Evolutionary conservation across 2,888 invertebrate genomes (phyloP).

Genomic region (Hylaea fasciaria): DNA sequence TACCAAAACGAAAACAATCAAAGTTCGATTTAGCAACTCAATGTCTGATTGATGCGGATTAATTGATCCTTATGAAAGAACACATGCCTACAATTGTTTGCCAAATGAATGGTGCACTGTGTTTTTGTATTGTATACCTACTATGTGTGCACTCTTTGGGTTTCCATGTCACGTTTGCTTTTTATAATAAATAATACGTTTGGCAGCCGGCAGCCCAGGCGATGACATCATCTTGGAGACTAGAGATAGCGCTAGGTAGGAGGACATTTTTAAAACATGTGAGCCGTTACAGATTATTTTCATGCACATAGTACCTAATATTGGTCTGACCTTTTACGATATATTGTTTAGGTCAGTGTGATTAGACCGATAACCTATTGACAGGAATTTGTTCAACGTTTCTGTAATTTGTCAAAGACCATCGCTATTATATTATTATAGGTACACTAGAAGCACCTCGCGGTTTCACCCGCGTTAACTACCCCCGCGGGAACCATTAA

Average conservation of each 20-base stretch:
- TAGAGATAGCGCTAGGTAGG: slow-evolving; percentile 2
- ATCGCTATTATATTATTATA: too few species aligned
- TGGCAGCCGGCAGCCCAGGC: slow-evolving; percentile 3
- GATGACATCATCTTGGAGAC: slow-evolving; percentile 32
- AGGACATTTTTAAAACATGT: slow-evolving; percentile 19
- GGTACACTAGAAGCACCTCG: too few species aligned
- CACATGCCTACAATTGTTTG: slow-evolving; percentile 25
- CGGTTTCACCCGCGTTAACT: too few species aligned
- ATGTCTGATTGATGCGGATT: slow-evolving; percentile 17
- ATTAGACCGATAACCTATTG: slow-evolving; percentile 21
- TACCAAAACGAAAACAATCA: slow-evolving; percentile 1
- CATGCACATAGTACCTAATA: background rate
- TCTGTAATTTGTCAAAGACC: background rate
- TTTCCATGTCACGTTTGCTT: slow-evolving; percentile 42
- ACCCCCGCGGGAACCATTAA: too few species aligned
- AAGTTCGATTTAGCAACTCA: slow-evolving; percentile 24
- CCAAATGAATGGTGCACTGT: slow-evolving; percentile 35
- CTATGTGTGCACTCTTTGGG: too few species aligned
- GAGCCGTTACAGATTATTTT: slow-evolving; percentile 31
- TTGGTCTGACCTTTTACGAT: too few species aligned
- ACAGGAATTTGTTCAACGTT: background rate
- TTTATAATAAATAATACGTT: slow-evolving; percentile 11
- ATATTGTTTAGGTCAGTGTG: background rate
- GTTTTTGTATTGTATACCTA: too few species aligned
- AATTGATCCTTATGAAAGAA: slow-evolving; percentile 12